Percentiles rank a stretch among this genome's conserved stretches.
Conservation (phyloP, 2,113 vertebrate species). For the Pomatorhinus ruficollis region DNA sequence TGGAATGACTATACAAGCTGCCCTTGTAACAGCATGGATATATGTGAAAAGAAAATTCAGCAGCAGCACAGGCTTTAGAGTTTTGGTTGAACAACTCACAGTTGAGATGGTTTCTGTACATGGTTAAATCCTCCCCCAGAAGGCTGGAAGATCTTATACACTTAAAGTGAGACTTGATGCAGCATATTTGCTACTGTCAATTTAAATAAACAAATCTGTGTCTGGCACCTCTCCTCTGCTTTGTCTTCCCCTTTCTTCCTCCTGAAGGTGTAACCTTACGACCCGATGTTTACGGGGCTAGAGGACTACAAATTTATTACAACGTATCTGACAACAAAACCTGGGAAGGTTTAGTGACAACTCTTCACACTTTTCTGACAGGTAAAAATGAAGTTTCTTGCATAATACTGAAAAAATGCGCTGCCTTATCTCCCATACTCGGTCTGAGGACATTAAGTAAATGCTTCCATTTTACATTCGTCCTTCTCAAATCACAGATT, state of each 20-base stretch:
- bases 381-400: slow-evolving; percentile 68
- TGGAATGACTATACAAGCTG: neutral
- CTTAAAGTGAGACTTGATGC: neutral
- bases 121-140: neutral
- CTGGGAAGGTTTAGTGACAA: slow-evolving; percentile 75
- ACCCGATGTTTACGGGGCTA: slow-evolving; percentile 81
- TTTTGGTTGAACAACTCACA: neutral
- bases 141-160: neutral
- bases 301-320: slow-evolving; percentile 80
- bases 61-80: neutral
- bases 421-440: neutral
- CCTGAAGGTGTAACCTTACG: slow-evolving; percentile 81
- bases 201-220: neutral
- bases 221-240: neutral
- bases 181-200: neutral
- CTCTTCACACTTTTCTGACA: slow-evolving; percentile 76
- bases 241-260: neutral
- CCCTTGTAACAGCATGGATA: neutral
- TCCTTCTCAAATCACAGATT: neutral
- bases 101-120: neutral
- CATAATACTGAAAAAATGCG: neutral
- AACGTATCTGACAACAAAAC: slow-evolving; percentile 77
- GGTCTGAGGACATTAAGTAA: neutral
- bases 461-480: neutral
- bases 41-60: neutral